Evolutionary conservation across 2,797 vertebrate species (phyloP), one percentile per base, ranked within the genome.

Genomic region (Tachyglossus aculeatus): DNA sequence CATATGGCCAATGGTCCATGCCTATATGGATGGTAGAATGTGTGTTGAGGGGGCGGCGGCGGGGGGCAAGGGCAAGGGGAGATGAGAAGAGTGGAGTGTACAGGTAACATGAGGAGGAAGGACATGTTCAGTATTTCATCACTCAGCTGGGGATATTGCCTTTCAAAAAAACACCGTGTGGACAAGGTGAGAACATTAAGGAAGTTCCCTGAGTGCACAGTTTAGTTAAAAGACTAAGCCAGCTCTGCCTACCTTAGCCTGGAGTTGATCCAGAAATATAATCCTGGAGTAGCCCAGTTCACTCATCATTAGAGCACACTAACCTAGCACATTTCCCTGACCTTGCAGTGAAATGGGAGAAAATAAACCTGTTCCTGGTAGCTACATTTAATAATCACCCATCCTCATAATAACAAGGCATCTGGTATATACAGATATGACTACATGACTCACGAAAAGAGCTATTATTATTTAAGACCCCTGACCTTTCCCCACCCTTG

Each of bases 381-480:
- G 72, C 8, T 68, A 62, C 32, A 25, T 41, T 55, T 39, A 31
- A 25, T 60, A 71, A 77, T 44, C 72, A 50, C 43, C 7, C 36
- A 12, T 29, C 61, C 69, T 85, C 78, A 73, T 69, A 78, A 78
- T 55, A 55, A 48, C 45, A 71, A 9, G 18, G 34, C 55, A 22
- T 56, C 50, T 75, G 51, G 54, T 77, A 66, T 27, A 60, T 48
- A 40, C 48, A 47, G 67, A 77, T 61, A 32, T 18, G 51, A 55
- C 71, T 78, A 64, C 11, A 57, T 8, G 9, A 16, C 27, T 31
- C 10, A 12, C 81, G 44, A 66, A 59, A 34, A 48, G 38, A 63
- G 31, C 53, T 45, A 36, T 21, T 44, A 67, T 72, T 65, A 43
- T 66, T 48, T 63, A 56, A 52, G 15, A 53, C 31, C 10, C 31